These are phyloP conservation scores for Eriocheir sinensis DNA, from an alignment of 1,140 invertebrate genomes.

Conservation along the genomic window DNA sequence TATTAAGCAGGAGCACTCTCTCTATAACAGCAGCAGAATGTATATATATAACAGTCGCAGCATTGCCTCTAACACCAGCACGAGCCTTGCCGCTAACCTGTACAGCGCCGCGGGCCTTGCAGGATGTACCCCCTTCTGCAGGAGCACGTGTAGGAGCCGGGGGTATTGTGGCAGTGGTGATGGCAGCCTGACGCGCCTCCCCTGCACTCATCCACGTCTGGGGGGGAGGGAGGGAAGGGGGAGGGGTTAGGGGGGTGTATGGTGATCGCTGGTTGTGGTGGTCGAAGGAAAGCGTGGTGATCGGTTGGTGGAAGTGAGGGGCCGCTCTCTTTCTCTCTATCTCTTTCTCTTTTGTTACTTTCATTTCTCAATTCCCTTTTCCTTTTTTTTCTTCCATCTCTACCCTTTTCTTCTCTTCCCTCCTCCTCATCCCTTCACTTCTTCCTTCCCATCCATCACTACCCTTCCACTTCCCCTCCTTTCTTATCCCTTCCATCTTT, in stretches of 20 bases:
- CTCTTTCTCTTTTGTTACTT: background rate
- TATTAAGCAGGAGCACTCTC: too few relatives aligned
- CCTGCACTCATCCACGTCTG: conserved; percentile 81
- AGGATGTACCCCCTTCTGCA: conserved; percentile 38
- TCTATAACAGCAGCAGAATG: too few relatives aligned
- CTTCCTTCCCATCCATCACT: background rate
- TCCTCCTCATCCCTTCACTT: too few relatives aligned
- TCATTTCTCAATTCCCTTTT: background rate
- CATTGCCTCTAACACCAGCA: too few relatives aligned
- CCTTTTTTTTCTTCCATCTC: background rate
- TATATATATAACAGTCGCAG: background rate
- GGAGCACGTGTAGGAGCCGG: conserved; percentile 80
- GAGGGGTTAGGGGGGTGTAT: background rate
- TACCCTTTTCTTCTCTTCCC: background rate
- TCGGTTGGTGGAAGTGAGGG: background rate
- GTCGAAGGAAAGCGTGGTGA: too few relatives aligned
- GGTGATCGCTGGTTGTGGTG: background rate
- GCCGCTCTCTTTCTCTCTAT: background rate
- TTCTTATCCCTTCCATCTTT: background rate
- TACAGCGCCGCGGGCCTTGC: conserved; percentile 81
- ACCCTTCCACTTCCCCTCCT: background rate
- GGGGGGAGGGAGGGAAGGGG: background rate
- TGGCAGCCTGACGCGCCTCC: conserved; percentile 73
- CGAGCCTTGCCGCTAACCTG: background rate
- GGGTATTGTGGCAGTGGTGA: conserved; percentile 81